A percentile compares a stretch with the other conserved stretches of the same genome.
phyloP scores from a whole-genome alignment of 2,113 vertebrate species.

The Strix aluco region DNA sequence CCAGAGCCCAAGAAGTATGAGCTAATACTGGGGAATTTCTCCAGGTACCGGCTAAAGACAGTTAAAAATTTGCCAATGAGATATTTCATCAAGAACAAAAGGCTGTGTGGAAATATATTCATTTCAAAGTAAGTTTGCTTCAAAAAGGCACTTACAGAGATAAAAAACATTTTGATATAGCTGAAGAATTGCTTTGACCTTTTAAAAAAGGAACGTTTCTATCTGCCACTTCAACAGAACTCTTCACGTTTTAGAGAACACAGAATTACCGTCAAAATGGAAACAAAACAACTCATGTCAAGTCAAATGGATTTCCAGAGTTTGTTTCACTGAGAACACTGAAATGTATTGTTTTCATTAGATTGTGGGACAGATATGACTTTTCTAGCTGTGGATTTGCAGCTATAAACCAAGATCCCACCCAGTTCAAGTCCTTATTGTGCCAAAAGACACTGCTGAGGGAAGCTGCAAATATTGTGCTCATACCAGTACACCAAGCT shows the following conservation, averaged over 20 bases:
- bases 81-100: background rate
- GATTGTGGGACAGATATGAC: background rate
- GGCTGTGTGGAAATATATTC: background rate
- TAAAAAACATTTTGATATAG: background rate
- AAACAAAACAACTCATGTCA: background rate
- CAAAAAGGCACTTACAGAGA: background rate
- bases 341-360: conserved; percentile 25
- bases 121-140: background rate
- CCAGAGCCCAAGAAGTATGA: background rate
- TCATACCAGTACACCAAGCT: background rate
- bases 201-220: conserved; percentile 12
- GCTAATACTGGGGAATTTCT: background rate
- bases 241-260: background rate
- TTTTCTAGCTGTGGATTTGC: background rate
- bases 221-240: background rate
- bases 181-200: conserved; percentile 36
- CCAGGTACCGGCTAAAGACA: background rate
- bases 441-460: background rate
- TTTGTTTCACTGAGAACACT: background rate
- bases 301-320: background rate
- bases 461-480: background rate
- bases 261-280: background rate
- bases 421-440: background rate
- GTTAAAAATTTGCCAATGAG: background rate
- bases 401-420: background rate